Base-by-base conservation (phyloP, 1,140 invertebrate species). In the Chironomus tepperi region DNA sequence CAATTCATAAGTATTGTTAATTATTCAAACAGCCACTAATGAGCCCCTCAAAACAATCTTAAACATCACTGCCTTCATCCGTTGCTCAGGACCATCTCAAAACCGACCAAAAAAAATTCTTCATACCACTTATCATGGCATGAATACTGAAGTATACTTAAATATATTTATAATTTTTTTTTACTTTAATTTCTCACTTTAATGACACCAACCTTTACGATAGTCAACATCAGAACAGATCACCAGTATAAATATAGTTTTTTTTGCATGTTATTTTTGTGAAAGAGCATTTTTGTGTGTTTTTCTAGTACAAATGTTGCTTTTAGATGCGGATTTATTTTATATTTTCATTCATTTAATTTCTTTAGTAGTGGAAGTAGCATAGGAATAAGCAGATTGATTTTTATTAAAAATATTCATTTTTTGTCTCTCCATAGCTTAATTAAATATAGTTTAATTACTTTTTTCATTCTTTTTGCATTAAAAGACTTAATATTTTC, bases 191-290 rank as follows among this genome's bases (percentile, higher is more conserved):
- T 34, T 34, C 24, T 34, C 24, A 34, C 24, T 34, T 34, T 34
- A 34, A 34, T 57, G 9, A 57, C 47, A 57, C 47, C 47, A 57
- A 57, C 47, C 47, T 57, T 57, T 57, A 12, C n/a, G 9, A 12
- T 57, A 12, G 47, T 57, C 47, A 57, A 57, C 47, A 57, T 57
- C 47, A 57, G 47, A 57, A 57, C 47, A 57, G 47, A 57, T 57
- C 47, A 57, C 47, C 47, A 57, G 47, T 12, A 57, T 10, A 57
- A 57, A 12, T 57, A 34, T n/a, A 34, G 24, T 34, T 34, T 34
- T 34, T 57, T 57, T 10, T 57, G 9, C n/a, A n/a, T 57, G 47
- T 1, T 12, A 2, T 3, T 57, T 57, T 57, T 57, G 47, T 57
- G 47, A 34, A 34, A 34, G 24, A 34, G 24, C 24, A 34, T 57